Base-by-base conservation (phyloP, 2,113 vertebrate genomes). In the Pungitius pungitius region DNA sequence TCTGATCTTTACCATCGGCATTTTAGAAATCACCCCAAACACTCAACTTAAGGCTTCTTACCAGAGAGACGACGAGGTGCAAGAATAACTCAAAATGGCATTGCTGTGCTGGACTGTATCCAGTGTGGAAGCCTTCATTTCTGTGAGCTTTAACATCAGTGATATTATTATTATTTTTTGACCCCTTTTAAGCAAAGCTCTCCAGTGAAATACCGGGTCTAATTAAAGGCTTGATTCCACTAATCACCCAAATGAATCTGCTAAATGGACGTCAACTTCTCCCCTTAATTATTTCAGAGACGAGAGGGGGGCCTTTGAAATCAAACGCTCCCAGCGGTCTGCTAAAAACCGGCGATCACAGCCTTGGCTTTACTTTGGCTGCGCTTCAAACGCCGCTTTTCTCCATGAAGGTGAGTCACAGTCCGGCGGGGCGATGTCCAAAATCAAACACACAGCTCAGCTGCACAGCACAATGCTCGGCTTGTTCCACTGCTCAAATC, bases 191-290 rank as follows among this genome's bases (percentile, higher is more conserved):
- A 66, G 20, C 33, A 62, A 72, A n/a, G 40, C 66, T 77, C 61
- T 56, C 43, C 35, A 65, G 51, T 64, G 39, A 72, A 77, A 68
- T 42, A 35, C 6, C n/a, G 42, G 58, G 45, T 77, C 51, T 73
- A 85, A 87, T 89, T 85, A 82, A 82, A 77, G 62, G 66, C 42
- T 81, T 79, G 84, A 88, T 87, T 66, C 77, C 63, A 62, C 66
- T 86, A 83, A 86, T 82, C 78, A 73, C 52, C 58, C 63, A 75
- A 77, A 85, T 86, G 47, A 84, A 79, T 85, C 27, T 47, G 35
- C 45, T 87, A 77, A 86, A 73, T 81, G n/a, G 78, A 82, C 42
- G 11, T 54, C 51, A 26, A 54, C 51, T 63, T 57, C 30, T 73
- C 65, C 43, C 39, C 77, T 52, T 77, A 78, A 82, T 85, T 79